These are phyloP conservation scores for Bombus superbus DNA, from an alignment of 1,140 invertebrate genomes.

Conservation along the genomic window DNA sequence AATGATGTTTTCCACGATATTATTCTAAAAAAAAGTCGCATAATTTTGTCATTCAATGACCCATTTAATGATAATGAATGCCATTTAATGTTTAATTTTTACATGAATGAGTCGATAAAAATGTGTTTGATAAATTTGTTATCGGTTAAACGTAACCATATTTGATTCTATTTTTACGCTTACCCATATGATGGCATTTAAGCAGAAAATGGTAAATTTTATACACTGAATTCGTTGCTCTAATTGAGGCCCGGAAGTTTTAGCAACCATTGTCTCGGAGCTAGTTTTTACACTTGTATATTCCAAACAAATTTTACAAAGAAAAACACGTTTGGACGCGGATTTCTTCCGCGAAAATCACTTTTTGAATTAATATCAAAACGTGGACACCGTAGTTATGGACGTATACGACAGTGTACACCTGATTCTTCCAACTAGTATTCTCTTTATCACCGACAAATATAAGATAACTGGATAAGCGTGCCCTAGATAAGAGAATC, in stretches of 20 bases:
- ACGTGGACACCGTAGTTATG: conserved; percentile 16
- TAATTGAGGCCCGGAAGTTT: conserved; percentile 80
- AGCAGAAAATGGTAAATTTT: conserved; percentile 88
- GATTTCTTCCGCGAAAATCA: background rate
- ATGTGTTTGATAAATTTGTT: background rate
- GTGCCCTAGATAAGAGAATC: conserved; percentile 74
- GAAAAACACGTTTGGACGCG: background rate
- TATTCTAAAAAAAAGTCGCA: too few species aligned
- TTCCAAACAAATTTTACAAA: background rate
- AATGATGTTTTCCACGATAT: background rate
- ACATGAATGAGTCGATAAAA: background rate
- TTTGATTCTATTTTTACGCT: conserved; percentile 71
- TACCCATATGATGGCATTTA: conserved; percentile 88
- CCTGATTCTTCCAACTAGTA: conserved; percentile 36
- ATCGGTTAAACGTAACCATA: background rate
- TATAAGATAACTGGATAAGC: conserved; percentile 80
- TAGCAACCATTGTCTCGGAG: conserved; percentile 66
- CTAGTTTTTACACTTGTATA: background rate
- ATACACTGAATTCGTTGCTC: conserved; percentile 87
- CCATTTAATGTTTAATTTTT: background rate
- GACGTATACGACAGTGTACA: conserved; percentile 56
- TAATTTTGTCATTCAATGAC: too few species aligned
- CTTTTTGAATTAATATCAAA: conserved; percentile 17
- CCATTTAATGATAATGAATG: too few species aligned
- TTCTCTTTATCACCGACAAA: conserved; percentile 77